These are phyloP conservation scores for Uropsilus gracilis DNA, from an alignment of 2,113 vertebrate species.

Conservation along the genomic window DNA sequence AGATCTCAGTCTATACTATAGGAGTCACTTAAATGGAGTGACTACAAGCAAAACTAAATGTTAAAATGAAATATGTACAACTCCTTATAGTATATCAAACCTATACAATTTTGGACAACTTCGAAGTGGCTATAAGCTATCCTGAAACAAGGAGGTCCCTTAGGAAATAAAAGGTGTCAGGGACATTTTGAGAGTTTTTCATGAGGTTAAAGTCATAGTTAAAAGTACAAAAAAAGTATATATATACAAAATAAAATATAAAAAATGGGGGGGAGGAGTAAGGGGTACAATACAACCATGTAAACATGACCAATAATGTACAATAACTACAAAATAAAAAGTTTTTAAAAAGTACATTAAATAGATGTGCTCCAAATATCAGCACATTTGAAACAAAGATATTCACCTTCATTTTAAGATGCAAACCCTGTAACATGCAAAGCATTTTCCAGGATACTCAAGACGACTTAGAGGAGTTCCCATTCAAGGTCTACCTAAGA, in stretches of 20 bases:
- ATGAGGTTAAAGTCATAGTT: slow-evolving; percentile 30
- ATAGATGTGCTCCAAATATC: slow-evolving; percentile 36
- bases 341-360: too few species aligned
- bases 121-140: background rate
- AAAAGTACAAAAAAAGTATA: slow-evolving; percentile 12
- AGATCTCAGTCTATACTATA: background rate
- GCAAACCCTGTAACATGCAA: background rate
- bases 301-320: too few species aligned
- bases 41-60: background rate
- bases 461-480: slow-evolving; percentile 37
- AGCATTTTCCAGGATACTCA: background rate
- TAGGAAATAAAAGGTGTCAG: background rate
- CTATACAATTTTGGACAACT: background rate
- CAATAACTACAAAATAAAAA: too few species aligned
- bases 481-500: slow-evolving; percentile 47
- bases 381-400: slow-evolving; percentile 41
- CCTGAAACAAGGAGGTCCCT: background rate
- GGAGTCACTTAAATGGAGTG: background rate
- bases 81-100: background rate
- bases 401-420: slow-evolving; percentile 4
- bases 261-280: background rate
- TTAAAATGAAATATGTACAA: background rate
- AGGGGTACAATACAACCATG: background rate
- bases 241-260: too few species aligned
- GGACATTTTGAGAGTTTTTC: background rate